Evolutionary conservation across 2,888 invertebrate species (phyloP), one percentile per base, ranked within the genome.

Genomic region (Xylota sylvarum): DNA sequence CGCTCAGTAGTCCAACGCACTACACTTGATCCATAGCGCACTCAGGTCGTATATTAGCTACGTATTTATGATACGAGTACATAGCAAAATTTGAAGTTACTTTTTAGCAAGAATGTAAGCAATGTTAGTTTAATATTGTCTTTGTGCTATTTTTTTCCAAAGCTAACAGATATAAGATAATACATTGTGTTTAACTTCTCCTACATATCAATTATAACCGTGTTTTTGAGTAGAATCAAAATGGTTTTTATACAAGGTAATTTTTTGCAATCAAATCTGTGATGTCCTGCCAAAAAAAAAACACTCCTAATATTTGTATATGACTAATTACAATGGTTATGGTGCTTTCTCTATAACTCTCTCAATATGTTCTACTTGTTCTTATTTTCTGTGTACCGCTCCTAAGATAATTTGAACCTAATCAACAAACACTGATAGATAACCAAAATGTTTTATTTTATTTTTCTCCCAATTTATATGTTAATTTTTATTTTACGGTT

Each of bases 381-480:
- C 27, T 43, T 52, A 23, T 14, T 55, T 46, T 64, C 14, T 52
- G 6, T 73, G 37, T 67, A 43, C 3, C 27, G 10, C 50, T 67
- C 73, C 9, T 10, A 67, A 79, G 35, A 50, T 69, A 52, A 27
- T 10, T 60, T 60, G 7, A 58, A 58, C 30, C 23, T n/a, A 67
- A 48, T 17, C 1, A 58, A 40, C 43, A 52, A 50, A 48, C 9
- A 60, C n/a, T 35, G 46, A 56, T 76, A 67, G 46, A 56, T 76
- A 67, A 78, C 35, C 35, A 43, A 62, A 52, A 37, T 27, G 35
- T 37, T 23, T 58, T 52, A 43, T 65, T 80, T 73, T 73, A 67
- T 73, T 73, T 80, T 80, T 80, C 64, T 79, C 56, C 73, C 79
- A 70, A 77, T 72, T 77, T 64, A 50, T 69, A 10, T 27, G 55